Evolutionary conservation across 1,140 invertebrate species (phyloP).

Genomic region (Bombus difficillimus): DNA sequence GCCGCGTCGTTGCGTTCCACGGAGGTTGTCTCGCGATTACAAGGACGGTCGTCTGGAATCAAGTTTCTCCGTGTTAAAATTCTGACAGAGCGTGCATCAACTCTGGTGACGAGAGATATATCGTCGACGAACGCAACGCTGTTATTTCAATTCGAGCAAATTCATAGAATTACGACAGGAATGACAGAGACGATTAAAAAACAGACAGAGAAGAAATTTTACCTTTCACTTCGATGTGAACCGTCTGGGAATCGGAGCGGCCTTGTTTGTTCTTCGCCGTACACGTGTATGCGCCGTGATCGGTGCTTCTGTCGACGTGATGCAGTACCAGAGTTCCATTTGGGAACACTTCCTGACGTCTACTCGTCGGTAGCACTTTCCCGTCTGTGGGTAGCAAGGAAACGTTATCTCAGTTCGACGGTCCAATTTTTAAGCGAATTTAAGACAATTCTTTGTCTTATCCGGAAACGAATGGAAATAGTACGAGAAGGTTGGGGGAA

Average conservation of each 20-base stretch:
- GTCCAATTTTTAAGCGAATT: background rate
- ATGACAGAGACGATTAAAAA: background rate
- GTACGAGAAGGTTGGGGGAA: background rate
- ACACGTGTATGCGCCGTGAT: slow-evolving; percentile 92
- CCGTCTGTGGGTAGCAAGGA: slow-evolving; percentile 84
- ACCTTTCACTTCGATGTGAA: slow-evolving; percentile 93
- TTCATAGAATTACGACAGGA: background rate
- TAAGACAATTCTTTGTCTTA: background rate
- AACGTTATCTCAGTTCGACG: background rate
- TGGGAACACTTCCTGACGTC: slow-evolving; percentile 92
- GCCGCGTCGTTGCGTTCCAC: background rate
- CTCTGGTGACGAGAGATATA: background rate
- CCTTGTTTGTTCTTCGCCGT: slow-evolving; percentile 93
- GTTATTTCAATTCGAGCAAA: slow-evolving; percentile 51
- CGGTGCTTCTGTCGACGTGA: slow-evolving; percentile 90
- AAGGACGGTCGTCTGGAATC: background rate
- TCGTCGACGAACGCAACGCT: slow-evolving; percentile 3
- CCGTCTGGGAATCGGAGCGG: slow-evolving; percentile 90
- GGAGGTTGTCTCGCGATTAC: slow-evolving; percentile 35
- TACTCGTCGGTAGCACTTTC: slow-evolving; percentile 91
- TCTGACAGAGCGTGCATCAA: slow-evolving; percentile 41
- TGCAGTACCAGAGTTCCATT: slow-evolving; percentile 91
- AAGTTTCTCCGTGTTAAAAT: slow-evolving; percentile 11
- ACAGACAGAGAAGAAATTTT: slow-evolving; percentile 62
- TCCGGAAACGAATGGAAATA: background rate